These are phyloP conservation scores for Euschistus heros DNA, from an alignment of 1,140 invertebrate species.

Conservation along the genomic window DNA sequence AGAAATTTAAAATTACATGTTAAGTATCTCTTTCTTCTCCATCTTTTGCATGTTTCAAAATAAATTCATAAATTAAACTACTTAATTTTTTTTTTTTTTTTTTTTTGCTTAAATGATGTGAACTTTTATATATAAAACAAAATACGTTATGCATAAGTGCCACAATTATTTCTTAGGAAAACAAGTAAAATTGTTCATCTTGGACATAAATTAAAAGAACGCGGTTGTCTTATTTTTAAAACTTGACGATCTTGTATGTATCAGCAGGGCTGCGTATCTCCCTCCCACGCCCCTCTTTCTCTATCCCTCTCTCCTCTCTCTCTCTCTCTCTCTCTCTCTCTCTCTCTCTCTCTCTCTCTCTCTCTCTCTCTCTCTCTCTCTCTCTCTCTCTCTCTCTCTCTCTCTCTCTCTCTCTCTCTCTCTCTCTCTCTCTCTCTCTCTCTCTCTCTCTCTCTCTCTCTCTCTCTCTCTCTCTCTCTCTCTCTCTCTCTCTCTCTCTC, in stretches of 20 bases:
- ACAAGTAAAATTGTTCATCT: no score
- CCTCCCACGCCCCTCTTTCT: not conserved
- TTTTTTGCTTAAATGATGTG: no score
- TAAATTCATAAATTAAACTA: no score
- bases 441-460: conserved; percentile 12
- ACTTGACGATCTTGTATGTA: not conserved
- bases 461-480: conserved; percentile 7
- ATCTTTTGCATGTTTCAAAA: not conserved
- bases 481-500: not conserved
- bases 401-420: conserved; percentile 9
- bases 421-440: conserved; percentile 15
- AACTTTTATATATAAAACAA: not conserved
- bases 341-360: not conserved
- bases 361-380: not conserved
- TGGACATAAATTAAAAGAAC: no score
- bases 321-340: not conserved
- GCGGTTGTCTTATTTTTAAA: no score
- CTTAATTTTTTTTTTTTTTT: no score
- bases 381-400: not conserved
- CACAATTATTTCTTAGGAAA: no score
- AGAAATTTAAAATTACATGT: no score
- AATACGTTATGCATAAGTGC: not conserved
- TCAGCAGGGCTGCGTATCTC: not conserved
- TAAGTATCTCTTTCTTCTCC: no score
- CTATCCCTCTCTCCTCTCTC: not conserved